Conservation (phyloP, 2,797 vertebrate species). For the Pseudocheirus occidentalis region DNA sequence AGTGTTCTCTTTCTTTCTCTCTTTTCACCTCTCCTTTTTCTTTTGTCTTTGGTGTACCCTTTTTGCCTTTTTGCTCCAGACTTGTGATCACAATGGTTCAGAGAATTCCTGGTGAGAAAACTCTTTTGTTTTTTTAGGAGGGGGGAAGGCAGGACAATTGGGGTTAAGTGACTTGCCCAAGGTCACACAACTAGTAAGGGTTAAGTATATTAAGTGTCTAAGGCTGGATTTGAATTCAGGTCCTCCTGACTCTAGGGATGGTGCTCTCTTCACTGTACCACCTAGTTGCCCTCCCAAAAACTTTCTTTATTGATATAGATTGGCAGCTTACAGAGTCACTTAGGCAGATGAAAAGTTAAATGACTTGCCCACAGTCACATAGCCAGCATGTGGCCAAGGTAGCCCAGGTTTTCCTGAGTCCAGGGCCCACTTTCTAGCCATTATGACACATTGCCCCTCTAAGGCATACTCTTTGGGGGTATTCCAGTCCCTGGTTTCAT, state of each 20-base stretch:
- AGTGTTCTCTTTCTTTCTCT: background rate
- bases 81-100: background rate
- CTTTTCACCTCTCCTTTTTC: background rate
- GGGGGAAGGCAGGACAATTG: too few species aligned
- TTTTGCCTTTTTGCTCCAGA: background rate
- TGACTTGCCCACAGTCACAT: background rate
- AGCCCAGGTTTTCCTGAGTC: background rate
- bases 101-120: background rate
- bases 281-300: background rate
- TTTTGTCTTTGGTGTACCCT: background rate
- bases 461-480: background rate
- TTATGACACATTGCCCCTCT: background rate
- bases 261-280: too few species aligned
- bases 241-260: too few species aligned
- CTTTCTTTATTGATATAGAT: background rate
- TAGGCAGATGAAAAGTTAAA: background rate
- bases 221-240: too few species aligned
- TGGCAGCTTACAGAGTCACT: background rate
- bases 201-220: too few species aligned
- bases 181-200: too few species aligned
- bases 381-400: background rate
- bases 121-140: too few species aligned
- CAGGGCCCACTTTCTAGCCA: background rate
- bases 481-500: background rate
- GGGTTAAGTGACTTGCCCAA: too few species aligned